Base-by-base conservation (phyloP, 2,113 vertebrate genomes). In the Heteronetta atricapilla region DNA sequence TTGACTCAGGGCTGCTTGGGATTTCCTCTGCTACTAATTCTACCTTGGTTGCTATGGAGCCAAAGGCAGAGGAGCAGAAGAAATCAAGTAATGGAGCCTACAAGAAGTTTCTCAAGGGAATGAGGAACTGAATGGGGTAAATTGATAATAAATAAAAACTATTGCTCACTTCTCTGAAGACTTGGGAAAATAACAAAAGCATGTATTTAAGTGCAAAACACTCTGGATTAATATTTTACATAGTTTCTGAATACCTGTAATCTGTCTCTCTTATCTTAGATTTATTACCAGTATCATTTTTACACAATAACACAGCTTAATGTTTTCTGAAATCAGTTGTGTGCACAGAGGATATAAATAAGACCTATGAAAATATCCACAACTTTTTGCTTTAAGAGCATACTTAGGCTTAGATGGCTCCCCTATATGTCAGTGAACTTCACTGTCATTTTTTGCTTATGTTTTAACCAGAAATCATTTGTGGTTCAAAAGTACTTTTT, bases 11-110 rank as follows among this genome's bases (percentile, higher is more conserved):
- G 53, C 50, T 95, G 84, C 92, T 91, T 92, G 80, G 96, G 94
- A 95, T 95, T 94, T 95, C 88, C 87, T 90, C 72, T 87, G 83
- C 48, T 95, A 69, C 91, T 97, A 97, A 96, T 97, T 97, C 96
- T 96, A 94, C 64, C 86, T 95, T 96, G 92, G 95, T 97, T 97
- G 96, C 96, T 93, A 96, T 96, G 96, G 95, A 92, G 81, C 62
- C 93, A 82, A 84, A 95, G 40, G 66, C 86, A 93, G 58, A 86
- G 86, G 82, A 94, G 82, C 66, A 93, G 88, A 88, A 94, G 59
- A 94, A 94, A 93, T 88, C 58, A 89, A 91, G 93, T 90, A 96
- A 96, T 88, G 62, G 96, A 90, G 38, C 82, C 84, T 94, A 84
- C 76, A 90, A 95, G 86, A 88, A 93, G 87, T 95, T 95, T 96